These are phyloP conservation scores for Enchytraeus crypticus DNA, from an alignment of 2,888 invertebrate species.

Conservation along the genomic window DNA sequence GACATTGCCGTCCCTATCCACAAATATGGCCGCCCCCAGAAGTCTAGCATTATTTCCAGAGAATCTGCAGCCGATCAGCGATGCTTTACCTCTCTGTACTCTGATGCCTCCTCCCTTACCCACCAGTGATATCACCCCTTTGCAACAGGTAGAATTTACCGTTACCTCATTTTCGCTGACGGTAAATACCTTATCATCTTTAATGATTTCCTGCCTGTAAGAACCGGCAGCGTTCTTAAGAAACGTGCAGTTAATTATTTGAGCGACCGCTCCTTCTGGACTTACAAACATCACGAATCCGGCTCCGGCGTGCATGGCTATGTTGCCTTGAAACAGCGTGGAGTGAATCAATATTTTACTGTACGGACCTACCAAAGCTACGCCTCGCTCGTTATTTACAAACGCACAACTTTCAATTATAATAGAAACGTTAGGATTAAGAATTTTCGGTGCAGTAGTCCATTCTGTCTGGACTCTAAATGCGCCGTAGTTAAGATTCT, in stretches of 20 bases:
- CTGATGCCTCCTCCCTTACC: conserved; percentile 29
- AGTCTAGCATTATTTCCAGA: conserved; percentile 24
- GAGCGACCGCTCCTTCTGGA: not conserved
- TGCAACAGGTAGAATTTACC: conserved; percentile 26
- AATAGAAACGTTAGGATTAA: not conserved
- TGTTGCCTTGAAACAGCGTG: conserved; percentile 10
- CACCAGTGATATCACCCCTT: conserved; percentile 24
- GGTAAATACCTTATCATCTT: conserved; percentile 1
- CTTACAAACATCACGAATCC: conserved; percentile 15
- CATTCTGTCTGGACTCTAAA: not conserved
- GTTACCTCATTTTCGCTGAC: conserved; percentile 19
- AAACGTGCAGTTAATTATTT: conserved; percentile 18
- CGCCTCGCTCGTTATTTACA: conserved; percentile 18
- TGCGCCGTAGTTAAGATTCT: not conserved
- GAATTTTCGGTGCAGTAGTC: not conserved
- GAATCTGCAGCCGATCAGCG: conserved; percentile 17
- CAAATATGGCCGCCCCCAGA: conserved; percentile 22
- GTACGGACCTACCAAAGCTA: conserved; percentile 16
- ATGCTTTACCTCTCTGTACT: conserved; percentile 22
- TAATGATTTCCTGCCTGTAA: conserved; percentile 9
- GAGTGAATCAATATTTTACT: not conserved
- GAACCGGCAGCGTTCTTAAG: conserved; percentile 20
- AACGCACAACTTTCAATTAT: conserved; percentile 11
- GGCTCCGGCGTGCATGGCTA: conserved; percentile 26
- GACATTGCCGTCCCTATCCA: conserved; percentile 19